These are phyloP conservation scores for Amorpha juglandis DNA, from an alignment of 2,888 invertebrate species.

Conservation along the genomic window DNA sequence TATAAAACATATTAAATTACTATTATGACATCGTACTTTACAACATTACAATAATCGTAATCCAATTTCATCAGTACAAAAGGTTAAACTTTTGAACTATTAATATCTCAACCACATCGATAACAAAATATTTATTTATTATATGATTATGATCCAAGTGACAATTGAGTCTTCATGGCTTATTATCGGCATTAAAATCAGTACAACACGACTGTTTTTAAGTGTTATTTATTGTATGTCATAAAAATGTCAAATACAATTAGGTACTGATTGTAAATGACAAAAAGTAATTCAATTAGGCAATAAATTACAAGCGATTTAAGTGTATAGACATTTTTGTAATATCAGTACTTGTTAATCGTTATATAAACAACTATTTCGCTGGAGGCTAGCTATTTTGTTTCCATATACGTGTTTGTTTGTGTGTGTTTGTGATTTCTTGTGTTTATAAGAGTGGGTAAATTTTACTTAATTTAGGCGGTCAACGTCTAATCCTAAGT, in stretches of 20 bases:
- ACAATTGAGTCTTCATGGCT: slow-evolving; percentile 41
- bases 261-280: neutral
- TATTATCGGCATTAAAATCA: slow-evolving; percentile 31
- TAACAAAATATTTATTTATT: slow-evolving; percentile 30
- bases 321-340: no score
- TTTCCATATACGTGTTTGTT: no score
- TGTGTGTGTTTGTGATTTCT: no score
- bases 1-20: no score
- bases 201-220: slow-evolving; percentile 24
- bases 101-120: slow-evolving; percentile 4
- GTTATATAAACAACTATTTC: no score
- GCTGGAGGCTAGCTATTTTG: no score
- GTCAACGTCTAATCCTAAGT: no score
- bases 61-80: neutral
- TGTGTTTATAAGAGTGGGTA: no score
- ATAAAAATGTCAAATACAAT: neutral
- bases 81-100: neutral
- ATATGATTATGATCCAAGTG: slow-evolving; percentile 35
- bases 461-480: no score
- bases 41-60: neutral
- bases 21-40: no score
- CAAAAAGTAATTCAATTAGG: neutral
- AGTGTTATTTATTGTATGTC: neutral
- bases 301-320: no score
- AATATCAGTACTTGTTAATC: no score